Evolutionary conservation across 2,113 vertebrate genomes (phyloP).

Genomic region (Pteruthius melanotis): DNA sequence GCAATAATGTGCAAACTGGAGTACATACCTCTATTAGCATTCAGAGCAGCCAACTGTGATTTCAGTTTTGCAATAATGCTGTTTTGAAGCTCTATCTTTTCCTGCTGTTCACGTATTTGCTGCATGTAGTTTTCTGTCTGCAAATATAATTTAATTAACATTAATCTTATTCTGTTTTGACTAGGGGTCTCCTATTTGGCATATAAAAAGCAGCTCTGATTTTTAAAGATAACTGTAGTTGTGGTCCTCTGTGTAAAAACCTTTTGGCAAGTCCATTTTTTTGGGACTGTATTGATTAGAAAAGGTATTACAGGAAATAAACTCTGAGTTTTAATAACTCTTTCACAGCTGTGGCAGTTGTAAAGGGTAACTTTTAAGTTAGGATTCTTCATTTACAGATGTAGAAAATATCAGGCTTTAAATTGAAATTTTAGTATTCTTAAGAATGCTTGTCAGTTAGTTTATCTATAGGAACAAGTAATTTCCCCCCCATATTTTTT

Average conservation of each 20-base stretch:
- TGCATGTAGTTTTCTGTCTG: slow-evolving; percentile 90
- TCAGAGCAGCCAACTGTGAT: slow-evolving; percentile 72
- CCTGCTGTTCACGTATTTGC: slow-evolving; percentile 84
- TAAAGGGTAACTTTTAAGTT: background rate
- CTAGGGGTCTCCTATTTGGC: background rate
- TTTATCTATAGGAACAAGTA: background rate
- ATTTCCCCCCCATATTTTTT: background rate
- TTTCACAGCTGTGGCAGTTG: background rate
- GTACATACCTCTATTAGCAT: slow-evolving; percentile 73
- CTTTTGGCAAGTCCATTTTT: background rate
- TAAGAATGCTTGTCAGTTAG: background rate
- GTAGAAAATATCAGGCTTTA: background rate
- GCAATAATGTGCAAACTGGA: slow-evolving; percentile 31
- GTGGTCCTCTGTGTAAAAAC: background rate
- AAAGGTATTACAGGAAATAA: background rate
- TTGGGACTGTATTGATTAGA: background rate
- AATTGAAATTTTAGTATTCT: background rate
- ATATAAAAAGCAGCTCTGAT: background rate
- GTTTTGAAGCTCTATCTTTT: slow-evolving; percentile 88
- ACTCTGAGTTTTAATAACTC: background rate
- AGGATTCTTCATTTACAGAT: background rate
- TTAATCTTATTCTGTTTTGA: slow-evolving; percentile 32
- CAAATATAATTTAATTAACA: slow-evolving; percentile 72
- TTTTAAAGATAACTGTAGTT: background rate
- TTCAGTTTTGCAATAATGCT: slow-evolving; percentile 81